These are phyloP conservation scores for Perognathus longimembris DNA, from an alignment of 2,113 vertebrate genomes.

Conservation along the genomic window DNA sequence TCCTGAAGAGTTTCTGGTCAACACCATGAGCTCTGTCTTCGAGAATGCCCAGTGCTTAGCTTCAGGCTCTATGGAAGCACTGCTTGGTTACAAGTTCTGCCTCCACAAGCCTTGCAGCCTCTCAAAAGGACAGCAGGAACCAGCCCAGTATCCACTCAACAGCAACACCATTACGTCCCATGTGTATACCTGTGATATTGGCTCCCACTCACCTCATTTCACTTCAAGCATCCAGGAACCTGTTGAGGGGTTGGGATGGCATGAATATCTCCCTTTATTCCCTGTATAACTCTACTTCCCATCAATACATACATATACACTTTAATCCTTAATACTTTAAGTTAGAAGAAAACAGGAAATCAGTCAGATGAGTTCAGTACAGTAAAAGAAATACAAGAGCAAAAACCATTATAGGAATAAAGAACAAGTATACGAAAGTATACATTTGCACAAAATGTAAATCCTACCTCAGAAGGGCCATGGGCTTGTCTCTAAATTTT, in stretches of 20 bases:
- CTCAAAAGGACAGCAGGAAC: too few relatives aligned
- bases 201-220: neutral
- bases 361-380: neutral
- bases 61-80: neutral
- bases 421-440: neutral
- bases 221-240: neutral
- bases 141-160: neutral
- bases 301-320: neutral
- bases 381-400: neutral
- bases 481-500: neutral
- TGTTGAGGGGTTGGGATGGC: neutral
- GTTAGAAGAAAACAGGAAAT: neutral
- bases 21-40: neutral
- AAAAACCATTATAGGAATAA: neutral
- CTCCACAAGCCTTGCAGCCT: too few relatives aligned
- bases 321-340: neutral
- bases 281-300: too few relatives aligned
- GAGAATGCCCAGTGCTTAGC: neutral
- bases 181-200: neutral
- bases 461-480: neutral
- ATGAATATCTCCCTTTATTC: neutral
- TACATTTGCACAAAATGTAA: accelerated
- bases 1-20: neutral
- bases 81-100: neutral
- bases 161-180: neutral